Conservation (phyloP, 1,140 invertebrate species). For the Oncopeltus fasciatus region DNA sequence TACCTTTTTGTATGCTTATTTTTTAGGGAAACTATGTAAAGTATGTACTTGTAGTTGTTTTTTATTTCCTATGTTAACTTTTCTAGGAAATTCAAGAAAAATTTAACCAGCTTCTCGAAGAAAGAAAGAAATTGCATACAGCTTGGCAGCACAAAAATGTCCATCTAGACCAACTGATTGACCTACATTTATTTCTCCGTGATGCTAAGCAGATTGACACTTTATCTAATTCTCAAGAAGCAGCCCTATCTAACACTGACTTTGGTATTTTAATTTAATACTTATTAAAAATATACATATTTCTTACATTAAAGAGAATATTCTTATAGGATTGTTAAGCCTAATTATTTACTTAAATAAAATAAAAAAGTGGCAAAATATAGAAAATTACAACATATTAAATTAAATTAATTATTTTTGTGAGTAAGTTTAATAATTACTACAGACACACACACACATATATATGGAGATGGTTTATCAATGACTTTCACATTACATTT, state of each 20-base stretch:
- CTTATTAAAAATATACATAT: background rate
- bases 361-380: background rate
- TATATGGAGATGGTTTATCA: no score
- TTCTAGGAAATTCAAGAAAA: slow-evolving; percentile 61
- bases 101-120: slow-evolving; percentile 57
- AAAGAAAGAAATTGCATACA: slow-evolving; percentile 59
- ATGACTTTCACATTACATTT: no score
- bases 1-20: no score
- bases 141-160: slow-evolving; percentile 83
- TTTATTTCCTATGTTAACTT: no score
- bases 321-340: background rate
- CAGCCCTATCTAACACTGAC: slow-evolving; percentile 42
- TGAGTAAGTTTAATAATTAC: no score
- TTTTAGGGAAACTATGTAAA: no score
- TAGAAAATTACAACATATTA: background rate
- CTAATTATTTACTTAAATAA: background rate
- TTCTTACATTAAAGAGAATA: background rate
- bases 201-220: slow-evolving; percentile 90
- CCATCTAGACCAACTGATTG: slow-evolving; percentile 83
- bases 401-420: no score
- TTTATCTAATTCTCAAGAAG: slow-evolving; percentile 76
- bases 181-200: slow-evolving; percentile 84
- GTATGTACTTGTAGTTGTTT: no score
- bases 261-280: slow-evolving; percentile 32
- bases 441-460: no score